Base-by-base conservation (phyloP, 2,888 invertebrate species). In the Mayetiola destructor region DNA sequence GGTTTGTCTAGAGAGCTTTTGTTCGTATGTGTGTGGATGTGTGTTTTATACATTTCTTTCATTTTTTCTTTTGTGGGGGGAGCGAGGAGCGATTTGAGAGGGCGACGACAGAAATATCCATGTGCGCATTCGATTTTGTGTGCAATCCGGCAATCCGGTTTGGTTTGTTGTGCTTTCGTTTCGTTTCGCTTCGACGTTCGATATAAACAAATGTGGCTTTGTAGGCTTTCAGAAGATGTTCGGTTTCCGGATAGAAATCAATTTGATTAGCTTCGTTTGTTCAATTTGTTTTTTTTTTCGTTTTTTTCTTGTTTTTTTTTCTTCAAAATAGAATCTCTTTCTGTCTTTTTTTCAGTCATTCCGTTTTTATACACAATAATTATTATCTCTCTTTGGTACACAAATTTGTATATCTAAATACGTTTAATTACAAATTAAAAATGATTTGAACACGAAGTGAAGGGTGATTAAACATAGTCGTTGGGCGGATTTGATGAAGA, bases 401-500 rank as follows among this genome's bases (percentile, higher is more conserved):
- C n/a, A n/a, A n/a, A n/a, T n/a, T n/a, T n/a, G n/a, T n/a, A n/a
- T n/a, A n/a, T n/a, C n/a, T n/a, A n/a, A n/a, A n/a, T n/a, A n/a
- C n/a, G n/a, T n/a, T n/a, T n/a, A n/a, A n/a, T n/a, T n/a, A n/a
- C 10, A 12, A 23, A 18, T 40, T 40, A 18, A 18, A 10, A 5
- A 18, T 10, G 12, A 23, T 42, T 42, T 42, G 40, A 52, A 52
- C 48, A 23, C 18, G 27, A 56, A 37, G 39, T 56, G 39, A n/a
- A 18, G 18, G 27, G 48, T 9, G 20, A 52, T 35, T 57, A 57
- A 23, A 53, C 52, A 52, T 57, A 57, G 52, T 52, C 53, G 53
- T 57, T 57, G 42, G 57, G 53, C 29, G 57, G 48, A 52, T 40
- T 42, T 37, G 42, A 57, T 53, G 57, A 36, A 57, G 23, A 48